Conservation (phyloP, 2,888 invertebrate species). For the Poecilus cupreus region DNA sequence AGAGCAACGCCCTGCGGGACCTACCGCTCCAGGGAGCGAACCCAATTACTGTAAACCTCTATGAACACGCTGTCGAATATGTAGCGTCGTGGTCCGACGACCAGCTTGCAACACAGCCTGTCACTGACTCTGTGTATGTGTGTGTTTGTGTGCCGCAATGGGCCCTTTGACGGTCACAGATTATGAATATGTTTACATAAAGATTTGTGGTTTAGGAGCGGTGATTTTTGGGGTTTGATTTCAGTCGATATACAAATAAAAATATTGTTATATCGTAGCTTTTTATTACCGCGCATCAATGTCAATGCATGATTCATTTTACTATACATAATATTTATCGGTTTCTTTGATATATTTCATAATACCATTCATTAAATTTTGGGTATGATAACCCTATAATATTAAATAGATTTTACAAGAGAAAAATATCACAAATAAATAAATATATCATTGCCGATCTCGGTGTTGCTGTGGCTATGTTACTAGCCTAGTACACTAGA, state of each 20-base stretch:
- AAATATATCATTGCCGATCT: too few species aligned
- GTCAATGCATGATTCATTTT: too few species aligned
- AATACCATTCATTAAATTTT: too few species aligned
- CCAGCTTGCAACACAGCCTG: background rate
- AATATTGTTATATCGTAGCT: background rate
- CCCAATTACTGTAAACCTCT: conserved; percentile 58
- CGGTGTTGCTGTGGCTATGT: too few species aligned
- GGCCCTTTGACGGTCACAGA: conserved; percentile 49
- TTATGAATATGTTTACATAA: conserved; percentile 58
- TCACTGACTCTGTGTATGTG: background rate
- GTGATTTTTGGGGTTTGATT: background rate
- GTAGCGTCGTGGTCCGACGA: background rate
- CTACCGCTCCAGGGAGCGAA: conserved; percentile 51
- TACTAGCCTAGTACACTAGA: too few species aligned
- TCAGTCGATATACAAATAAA: background rate
- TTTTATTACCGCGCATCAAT: too few species aligned
- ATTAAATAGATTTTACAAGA: too few species aligned
- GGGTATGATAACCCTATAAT: too few species aligned
- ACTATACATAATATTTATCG: too few species aligned
- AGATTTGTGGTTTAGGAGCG: conserved; percentile 8
- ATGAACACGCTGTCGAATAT: conserved; percentile 51
- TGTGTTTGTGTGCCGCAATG: background rate
- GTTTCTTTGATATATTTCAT: too few species aligned
- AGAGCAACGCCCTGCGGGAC: conserved; percentile 47
- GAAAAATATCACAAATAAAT: too few species aligned